Evolutionary conservation across 2,797 vertebrate species (phyloP).

Genomic region (Chiroxiphia lanceolata): DNA sequence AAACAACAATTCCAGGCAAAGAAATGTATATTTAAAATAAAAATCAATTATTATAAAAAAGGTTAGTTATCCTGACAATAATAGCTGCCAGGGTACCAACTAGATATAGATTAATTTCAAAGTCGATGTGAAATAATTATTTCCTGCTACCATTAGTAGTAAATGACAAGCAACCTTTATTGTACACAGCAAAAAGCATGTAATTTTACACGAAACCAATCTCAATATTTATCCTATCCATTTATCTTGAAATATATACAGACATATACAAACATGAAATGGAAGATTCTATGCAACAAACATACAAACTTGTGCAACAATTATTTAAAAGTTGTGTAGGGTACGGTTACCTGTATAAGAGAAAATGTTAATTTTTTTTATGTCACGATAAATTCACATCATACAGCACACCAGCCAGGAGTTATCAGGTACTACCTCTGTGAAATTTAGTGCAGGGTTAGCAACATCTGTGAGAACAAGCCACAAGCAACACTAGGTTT

Average conservation of each 20-base stretch:
- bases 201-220: neutral
- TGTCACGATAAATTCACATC: conserved; percentile 51
- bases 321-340: neutral
- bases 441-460: conserved; percentile 84
- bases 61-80: neutral
- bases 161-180: neutral
- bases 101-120: neutral
- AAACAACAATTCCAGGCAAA: neutral
- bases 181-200: neutral
- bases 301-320: neutral
- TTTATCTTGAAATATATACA: neutral
- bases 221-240: neutral
- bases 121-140: neutral
- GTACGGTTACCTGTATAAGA: neutral
- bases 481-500: conserved; percentile 73
- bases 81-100: neutral
- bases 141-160: conserved; percentile 26
- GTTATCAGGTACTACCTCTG: conserved; percentile 40
- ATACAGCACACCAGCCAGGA: conserved; percentile 52
- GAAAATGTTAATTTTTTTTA: conserved; percentile 54
- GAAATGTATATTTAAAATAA: neutral
- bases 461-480: conserved; percentile 80
- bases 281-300: neutral
- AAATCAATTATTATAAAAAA: neutral
- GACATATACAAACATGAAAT: neutral